Percentiles rank a stretch among this genome's conserved stretches.
phyloP scores from a whole-genome alignment of 2,797 vertebrate species.

The Phoeniculus purpureus region DNA sequence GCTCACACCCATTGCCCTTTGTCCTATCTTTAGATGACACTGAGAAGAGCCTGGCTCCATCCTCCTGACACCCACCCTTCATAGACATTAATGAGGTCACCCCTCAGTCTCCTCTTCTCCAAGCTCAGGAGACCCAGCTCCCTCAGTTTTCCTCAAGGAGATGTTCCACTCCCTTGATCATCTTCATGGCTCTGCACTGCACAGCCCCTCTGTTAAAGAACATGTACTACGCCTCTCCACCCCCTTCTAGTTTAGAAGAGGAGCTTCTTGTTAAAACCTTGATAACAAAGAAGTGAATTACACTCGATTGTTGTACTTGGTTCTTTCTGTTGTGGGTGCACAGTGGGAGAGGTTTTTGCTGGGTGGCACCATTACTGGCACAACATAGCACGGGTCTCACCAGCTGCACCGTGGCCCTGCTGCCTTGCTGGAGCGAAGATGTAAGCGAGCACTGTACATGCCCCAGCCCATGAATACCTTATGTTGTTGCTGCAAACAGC shows the following conservation, averaged over 20 bases:
- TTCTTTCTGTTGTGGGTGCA: background rate
- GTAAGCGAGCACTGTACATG: conserved; percentile 5
- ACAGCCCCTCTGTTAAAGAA: background rate
- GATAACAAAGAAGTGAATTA: conserved; percentile 5
- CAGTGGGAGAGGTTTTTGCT: conserved; percentile 29
- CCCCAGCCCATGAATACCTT: conserved; percentile 41
- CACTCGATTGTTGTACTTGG: conserved; percentile 3
- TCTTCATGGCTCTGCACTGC: no score
- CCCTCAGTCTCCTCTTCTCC: no score
- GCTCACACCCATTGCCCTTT: no score
- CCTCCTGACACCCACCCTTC: no score
- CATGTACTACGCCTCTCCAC: background rate
- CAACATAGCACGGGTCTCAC: conserved; percentile 19
- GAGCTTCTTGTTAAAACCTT: background rate
- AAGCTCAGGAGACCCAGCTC: no score
- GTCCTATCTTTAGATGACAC: no score
- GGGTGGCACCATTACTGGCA: conserved; percentile 56
- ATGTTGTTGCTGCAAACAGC: conserved; percentile 13
- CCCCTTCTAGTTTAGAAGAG: background rate
- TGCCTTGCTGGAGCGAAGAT: conserved; percentile 37
- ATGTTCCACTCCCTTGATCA: no score
- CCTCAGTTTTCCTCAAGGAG: no score
- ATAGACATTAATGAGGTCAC: no score
- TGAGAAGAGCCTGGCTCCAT: no score
- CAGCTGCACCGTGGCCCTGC: conserved; percentile 5